Percentiles rank a stretch among this genome's conserved stretches.
Conservation (phyloP, 2,888 invertebrate genomes). For the Digitonthophagus gazella region DNA sequence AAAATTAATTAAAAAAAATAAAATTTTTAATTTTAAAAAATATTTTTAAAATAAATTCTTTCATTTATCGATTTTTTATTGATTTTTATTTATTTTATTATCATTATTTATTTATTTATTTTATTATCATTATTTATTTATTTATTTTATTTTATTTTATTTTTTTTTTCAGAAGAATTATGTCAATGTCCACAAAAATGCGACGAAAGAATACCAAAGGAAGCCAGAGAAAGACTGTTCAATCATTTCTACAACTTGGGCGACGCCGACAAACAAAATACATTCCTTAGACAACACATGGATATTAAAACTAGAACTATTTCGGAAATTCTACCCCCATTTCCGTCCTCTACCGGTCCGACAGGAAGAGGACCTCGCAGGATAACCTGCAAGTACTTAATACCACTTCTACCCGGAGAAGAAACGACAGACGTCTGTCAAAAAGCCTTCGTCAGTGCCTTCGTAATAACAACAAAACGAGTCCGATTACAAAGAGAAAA, state of each 20-base stretch:
- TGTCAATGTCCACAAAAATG: constrained; percentile 58
- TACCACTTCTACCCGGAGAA: constrained; percentile 46
- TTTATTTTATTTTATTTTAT: background rate
- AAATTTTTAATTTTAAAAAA: too few relatives aligned
- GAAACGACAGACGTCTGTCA: constrained; percentile 54
- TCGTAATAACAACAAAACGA: constrained; percentile 57
- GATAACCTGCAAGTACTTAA: constrained; percentile 56
- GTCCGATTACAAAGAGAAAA: constrained; percentile 55
- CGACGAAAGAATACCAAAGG: constrained; percentile 52
- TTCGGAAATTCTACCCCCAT: constrained; percentile 27
- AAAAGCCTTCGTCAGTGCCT: constrained; percentile 57
- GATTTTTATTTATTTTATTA: too few relatives aligned
- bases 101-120: too few relatives aligned
- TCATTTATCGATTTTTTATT: too few relatives aligned
- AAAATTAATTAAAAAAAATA: too few relatives aligned
- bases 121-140: too few relatives aligned
- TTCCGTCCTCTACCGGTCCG: constrained; percentile 11
- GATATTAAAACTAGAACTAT: constrained; percentile 50
- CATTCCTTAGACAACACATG: constrained; percentile 54
- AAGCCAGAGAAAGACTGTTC: constrained; percentile 52
- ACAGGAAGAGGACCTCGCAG: constrained; percentile 47
- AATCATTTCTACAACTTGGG: constrained; percentile 53
- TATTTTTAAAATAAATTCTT: too few relatives aligned
- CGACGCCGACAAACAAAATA: constrained; percentile 54
- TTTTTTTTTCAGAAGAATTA: constrained; percentile 50